Conservation (phyloP, 2,113 vertebrate genomes). For the Oncorhynchus clarkii region DNA sequence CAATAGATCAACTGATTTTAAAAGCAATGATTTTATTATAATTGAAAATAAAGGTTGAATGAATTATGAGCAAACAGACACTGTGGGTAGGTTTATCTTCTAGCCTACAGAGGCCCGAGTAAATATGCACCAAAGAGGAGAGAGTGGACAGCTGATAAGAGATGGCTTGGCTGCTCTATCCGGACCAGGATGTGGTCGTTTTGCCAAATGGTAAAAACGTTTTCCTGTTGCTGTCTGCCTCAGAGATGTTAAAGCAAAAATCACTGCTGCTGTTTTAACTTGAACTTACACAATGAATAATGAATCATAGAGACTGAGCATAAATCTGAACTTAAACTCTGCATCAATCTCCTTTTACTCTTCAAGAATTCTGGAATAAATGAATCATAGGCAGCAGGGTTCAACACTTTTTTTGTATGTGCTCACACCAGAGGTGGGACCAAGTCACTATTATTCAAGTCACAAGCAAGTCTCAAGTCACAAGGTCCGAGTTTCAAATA, state of each 20-base stretch:
- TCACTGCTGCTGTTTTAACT: not conserved
- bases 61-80: not conserved
- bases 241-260: not conserved
- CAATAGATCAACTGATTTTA: not conserved
- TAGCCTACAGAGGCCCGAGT: not conserved
- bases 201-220: conserved; percentile 12
- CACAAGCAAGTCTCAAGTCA: too few relatives aligned
- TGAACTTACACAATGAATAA: not conserved
- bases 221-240: conserved; percentile 18
- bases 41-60: not conserved
- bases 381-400: not conserved
- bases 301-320: not conserved
- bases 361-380: not conserved
- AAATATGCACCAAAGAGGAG: not conserved
- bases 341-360: not conserved
- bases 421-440: too few relatives aligned
- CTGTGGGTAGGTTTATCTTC: not conserved
- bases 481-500: too few relatives aligned
- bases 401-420: not conserved
- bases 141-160: not conserved
- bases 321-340: not conserved
- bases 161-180: not conserved
- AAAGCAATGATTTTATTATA: not conserved
- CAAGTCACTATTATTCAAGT: too few relatives aligned
- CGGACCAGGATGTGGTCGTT: conserved; percentile 1